Percentiles rank a stretch among this genome's conserved stretches.
Evolutionary conservation across 2,797 vertebrate genomes (phyloP).

Genomic region (Tolypeutes matacus): DNA sequence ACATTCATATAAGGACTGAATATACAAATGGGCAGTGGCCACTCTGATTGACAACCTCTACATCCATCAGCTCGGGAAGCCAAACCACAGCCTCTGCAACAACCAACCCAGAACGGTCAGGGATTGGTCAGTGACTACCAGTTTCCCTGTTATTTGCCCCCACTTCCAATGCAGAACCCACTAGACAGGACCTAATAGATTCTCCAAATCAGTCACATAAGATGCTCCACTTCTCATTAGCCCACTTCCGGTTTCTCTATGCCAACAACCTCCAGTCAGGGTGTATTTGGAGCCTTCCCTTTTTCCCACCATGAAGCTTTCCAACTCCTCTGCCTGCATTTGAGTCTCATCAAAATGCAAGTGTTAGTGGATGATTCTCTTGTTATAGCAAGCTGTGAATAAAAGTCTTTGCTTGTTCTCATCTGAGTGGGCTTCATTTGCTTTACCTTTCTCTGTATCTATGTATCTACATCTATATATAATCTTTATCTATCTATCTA

Average conservation of each 20-base stretch:
- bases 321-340: not conserved
- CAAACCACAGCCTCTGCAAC: too few relatives aligned
- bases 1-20: not conserved
- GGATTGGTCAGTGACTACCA: not conserved
- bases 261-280: not conserved
- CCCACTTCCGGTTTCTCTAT: not conserved
- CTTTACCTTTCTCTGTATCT: too few relatives aligned
- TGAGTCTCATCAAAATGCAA: not conserved
- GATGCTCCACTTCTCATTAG: rapidly evolving
- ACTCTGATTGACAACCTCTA: too few relatives aligned
- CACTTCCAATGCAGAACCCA: not conserved
- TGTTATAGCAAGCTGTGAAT: not conserved
- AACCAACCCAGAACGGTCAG: not conserved
- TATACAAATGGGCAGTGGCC: not conserved
- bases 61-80: too few relatives aligned
- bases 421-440: too few relatives aligned
- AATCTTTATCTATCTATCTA: too few relatives aligned
- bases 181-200: not conserved
- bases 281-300: rapidly evolving
- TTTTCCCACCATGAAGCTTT: not conserved
- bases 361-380: not conserved
- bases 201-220: too few relatives aligned
- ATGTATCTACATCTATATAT: too few relatives aligned
- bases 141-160: not conserved
- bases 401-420: not conserved